A percentile compares a stretch with the other conserved stretches of the same genome.
These are phyloP conservation scores for Glomeris marginata DNA, from an alignment of 2,888 invertebrate genomes.

Conservation along the genomic window DNA sequence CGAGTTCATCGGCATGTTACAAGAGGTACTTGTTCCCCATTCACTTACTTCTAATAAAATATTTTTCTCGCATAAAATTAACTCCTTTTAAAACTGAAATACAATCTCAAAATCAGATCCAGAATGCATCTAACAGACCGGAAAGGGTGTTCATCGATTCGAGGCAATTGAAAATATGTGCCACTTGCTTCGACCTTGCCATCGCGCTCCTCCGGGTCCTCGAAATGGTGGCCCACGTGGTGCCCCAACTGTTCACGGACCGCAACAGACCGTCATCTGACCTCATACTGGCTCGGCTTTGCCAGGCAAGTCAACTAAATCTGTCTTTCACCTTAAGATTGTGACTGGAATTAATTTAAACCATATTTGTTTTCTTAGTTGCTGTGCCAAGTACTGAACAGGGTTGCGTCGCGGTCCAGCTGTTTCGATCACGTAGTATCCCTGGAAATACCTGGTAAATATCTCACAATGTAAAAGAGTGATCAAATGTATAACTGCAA, in stretches of 20 bases:
- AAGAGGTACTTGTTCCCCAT: constrained; percentile 47
- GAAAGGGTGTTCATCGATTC: constrained; percentile 49
- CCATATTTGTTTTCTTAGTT: constrained; percentile 35
- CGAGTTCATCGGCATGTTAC: constrained; percentile 68
- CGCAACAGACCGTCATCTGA: constrained; percentile 50
- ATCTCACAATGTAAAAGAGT: too few species aligned
- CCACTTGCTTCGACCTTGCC: constrained; percentile 67
- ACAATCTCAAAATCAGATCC: constrained; percentile 34
- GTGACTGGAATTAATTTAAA: background rate
- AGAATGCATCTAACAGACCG: constrained; percentile 43
- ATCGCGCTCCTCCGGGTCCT: constrained; percentile 59
- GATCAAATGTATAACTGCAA: too few species aligned
- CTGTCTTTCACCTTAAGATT: background rate
- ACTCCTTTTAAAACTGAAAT: background rate
- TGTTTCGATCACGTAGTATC: constrained; percentile 48
- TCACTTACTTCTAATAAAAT: background rate
- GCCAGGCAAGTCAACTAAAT: constrained; percentile 35
- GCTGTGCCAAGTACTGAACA: constrained; percentile 62
- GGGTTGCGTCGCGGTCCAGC: constrained; percentile 56
- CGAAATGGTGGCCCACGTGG: constrained; percentile 57
- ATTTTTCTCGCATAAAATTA: background rate
- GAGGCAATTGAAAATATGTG: constrained; percentile 62
- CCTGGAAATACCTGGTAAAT: constrained; percentile 38
- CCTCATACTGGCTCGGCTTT: constrained; percentile 50
- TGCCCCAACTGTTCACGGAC: constrained; percentile 49